Evolutionary conservation across 2,797 vertebrate genomes (phyloP).

Genomic region (Knipowitschia caucasica): DNA sequence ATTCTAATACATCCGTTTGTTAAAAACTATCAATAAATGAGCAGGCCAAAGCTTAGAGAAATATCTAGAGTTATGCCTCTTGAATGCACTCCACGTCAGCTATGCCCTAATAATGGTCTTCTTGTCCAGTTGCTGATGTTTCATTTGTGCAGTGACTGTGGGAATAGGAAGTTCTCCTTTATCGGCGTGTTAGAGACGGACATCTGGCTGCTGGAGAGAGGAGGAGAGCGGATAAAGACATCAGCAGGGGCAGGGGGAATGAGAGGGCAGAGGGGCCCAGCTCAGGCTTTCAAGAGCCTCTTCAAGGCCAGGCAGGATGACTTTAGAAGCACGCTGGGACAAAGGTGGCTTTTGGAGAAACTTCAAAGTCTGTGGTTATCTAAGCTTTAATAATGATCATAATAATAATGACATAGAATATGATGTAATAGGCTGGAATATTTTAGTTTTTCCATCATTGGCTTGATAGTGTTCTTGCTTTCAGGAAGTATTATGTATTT

Average conservation of each 20-base stretch:
- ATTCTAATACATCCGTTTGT: too few relatives aligned
- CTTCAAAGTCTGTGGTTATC: slow-evolving; percentile 14
- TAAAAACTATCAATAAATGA: too few relatives aligned
- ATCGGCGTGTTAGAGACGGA: slow-evolving; percentile 42
- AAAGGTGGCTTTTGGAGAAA: slow-evolving; percentile 26
- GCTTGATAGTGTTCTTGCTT: too few relatives aligned
- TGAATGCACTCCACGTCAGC: slow-evolving; percentile 10
- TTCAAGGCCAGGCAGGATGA: slow-evolving; percentile 33
- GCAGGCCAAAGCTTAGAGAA: too few relatives aligned
- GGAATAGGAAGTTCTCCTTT: slow-evolving; percentile 41
- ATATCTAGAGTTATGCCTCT: slow-evolving; percentile 23
- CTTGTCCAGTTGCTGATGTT: slow-evolving; percentile 1
- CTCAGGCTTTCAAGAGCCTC: slow-evolving; percentile 38
- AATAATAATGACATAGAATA: too few relatives aligned
- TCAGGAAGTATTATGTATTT: too few relatives aligned
- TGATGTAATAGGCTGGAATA: too few relatives aligned
- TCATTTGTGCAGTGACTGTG: slow-evolving; percentile 24
- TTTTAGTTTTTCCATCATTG: too few relatives aligned
- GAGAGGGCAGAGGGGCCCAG: slow-evolving; percentile 50
- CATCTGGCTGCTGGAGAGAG: slow-evolving; percentile 57
- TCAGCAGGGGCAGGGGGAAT: slow-evolving; percentile 45
- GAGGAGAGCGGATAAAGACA: slow-evolving; percentile 62
- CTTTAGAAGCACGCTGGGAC: slow-evolving; percentile 29
- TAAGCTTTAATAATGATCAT: too few relatives aligned
- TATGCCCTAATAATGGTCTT: slow-evolving; percentile 20